Percentiles rank a stretch among this genome's conserved stretches.
Evolutionary conservation across 1,140 invertebrate species (phyloP).

Genomic region (Elysia chlorotica): DNA sequence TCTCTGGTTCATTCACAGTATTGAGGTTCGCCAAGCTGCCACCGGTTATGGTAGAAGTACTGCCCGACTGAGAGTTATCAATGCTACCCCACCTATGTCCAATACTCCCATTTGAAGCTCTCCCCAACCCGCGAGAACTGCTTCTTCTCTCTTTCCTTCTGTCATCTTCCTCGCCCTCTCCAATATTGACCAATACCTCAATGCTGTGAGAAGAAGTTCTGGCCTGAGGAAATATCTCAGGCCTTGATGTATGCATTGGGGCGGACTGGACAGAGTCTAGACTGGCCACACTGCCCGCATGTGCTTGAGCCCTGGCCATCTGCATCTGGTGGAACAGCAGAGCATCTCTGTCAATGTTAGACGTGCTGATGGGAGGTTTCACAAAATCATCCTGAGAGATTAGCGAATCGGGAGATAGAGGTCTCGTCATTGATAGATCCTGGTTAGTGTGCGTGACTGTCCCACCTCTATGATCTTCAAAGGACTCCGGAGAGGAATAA

Average conservation of each 20-base stretch:
- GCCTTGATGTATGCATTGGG: conserved; percentile 39
- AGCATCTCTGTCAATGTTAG: conserved; percentile 52
- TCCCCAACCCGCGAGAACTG: too few relatives aligned
- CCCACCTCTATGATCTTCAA: too few relatives aligned
- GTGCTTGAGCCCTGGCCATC: conserved; percentile 39
- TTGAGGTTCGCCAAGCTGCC: not conserved
- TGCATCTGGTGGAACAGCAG: conserved; percentile 56
- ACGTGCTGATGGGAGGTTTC: conserved; percentile 31
- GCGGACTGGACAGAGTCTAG: conserved; percentile 53
- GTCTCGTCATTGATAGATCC: too few relatives aligned
- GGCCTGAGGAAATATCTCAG: conserved; percentile 19
- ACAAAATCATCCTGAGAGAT: conserved; percentile 46
- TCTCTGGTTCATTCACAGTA: not conserved
- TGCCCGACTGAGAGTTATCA: too few relatives aligned
- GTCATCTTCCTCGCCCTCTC: conserved; percentile 10
- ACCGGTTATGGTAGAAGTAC: not conserved
- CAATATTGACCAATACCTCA: conserved; percentile 51
- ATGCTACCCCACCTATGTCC: too few relatives aligned
- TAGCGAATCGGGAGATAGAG: conserved; percentile 32
- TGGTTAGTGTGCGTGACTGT: too few relatives aligned
- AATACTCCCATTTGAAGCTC: too few relatives aligned
- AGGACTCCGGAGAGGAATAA: too few relatives aligned
- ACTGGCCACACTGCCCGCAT: conserved; percentile 41
- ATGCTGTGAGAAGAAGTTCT: conserved; percentile 50
- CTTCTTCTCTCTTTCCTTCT: too few relatives aligned